A percentile compares a stretch with the other conserved stretches of the same genome.
phyloP scores from a whole-genome alignment of 2,113 vertebrate genomes.

The Dicrurus megarhynchus region DNA sequence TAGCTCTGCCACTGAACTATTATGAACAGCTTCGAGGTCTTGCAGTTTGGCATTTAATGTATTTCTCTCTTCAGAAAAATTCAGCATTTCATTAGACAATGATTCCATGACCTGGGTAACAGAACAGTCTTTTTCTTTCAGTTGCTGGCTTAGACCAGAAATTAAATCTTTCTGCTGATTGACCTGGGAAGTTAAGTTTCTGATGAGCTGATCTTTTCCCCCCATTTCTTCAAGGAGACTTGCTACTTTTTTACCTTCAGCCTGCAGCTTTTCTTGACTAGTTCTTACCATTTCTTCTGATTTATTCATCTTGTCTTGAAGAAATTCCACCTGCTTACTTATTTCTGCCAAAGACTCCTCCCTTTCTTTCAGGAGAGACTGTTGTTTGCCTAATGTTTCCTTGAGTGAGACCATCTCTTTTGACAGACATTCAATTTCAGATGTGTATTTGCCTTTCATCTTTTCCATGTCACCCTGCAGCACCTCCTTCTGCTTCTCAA shows the following conservation, averaged over 20 bases:
- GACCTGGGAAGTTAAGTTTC: conserved; percentile 73
- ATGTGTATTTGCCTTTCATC: conserved; percentile 39
- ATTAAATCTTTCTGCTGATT: conserved; percentile 83
- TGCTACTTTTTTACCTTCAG: conserved; percentile 40
- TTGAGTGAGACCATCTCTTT: conserved; percentile 41
- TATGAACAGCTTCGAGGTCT: conserved; percentile 48
- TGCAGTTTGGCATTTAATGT: conserved; percentile 64
- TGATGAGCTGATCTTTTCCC: conserved; percentile 69
- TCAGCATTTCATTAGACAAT: conserved; percentile 78
- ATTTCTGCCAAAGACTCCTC: conserved; percentile 42
- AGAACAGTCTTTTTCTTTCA: conserved; percentile 79
- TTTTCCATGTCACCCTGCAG: conserved; percentile 28
- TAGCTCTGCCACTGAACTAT: conserved; percentile 27
- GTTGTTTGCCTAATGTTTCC: conserved; percentile 27
- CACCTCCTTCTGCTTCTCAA: conserved; percentile 40
- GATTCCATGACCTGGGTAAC: conserved; percentile 78
- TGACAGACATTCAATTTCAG: conserved; percentile 55
- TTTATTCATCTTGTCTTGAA: conserved; percentile 60
- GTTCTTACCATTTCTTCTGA: conserved; percentile 53
- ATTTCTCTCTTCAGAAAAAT: conserved; percentile 70
- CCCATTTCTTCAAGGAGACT: conserved; percentile 52
- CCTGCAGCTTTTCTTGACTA: conserved; percentile 41
- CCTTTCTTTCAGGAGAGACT: conserved; percentile 52
- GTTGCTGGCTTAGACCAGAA: conserved; percentile 77
- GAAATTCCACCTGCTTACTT: conserved; percentile 31